Conservation (phyloP, 2,797 vertebrate genomes). For the Gymnoscopelus microlampas region DNA sequence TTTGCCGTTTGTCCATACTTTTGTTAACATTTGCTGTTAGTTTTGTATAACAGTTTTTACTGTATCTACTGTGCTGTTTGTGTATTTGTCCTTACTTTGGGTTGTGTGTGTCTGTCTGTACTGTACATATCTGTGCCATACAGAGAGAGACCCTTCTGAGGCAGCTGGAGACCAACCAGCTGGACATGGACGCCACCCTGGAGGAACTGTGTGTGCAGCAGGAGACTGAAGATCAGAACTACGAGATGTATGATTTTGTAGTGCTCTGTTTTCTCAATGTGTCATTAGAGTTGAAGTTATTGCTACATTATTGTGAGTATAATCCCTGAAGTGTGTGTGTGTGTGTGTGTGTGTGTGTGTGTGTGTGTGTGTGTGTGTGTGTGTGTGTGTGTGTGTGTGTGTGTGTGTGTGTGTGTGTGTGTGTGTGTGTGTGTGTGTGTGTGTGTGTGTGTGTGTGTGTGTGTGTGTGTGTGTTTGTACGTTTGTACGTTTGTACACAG, state of each 20-base stretch:
- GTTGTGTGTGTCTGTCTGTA: constrained; percentile 7
- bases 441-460: too few relatives aligned
- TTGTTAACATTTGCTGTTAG: too few relatives aligned
- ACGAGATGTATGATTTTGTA: constrained; percentile 86
- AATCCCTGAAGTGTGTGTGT: not conserved
- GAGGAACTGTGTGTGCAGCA: constrained; percentile 97
- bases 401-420: not conserved
- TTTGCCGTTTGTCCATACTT: too few relatives aligned
- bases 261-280: too few relatives aligned
- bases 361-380: not conserved
- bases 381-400: not conserved
- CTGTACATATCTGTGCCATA: not conserved
- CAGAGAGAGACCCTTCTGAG: constrained; percentile 96
- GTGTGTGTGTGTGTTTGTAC: too few relatives aligned
- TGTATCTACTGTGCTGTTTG: not conserved
- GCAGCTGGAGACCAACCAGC: constrained; percentile 98
- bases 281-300: too few relatives aligned
- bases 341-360: not conserved
- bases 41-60: too few relatives aligned
- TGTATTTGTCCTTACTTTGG: not conserved
- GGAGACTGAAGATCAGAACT: constrained; percentile 98
- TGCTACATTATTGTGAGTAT: not conserved
- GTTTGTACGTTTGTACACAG: too few relatives aligned
- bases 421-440: too few relatives aligned
- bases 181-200: constrained; percentile 96